A percentile compares a stretch with the other conserved stretches of the same genome.
phyloP scores from a whole-genome alignment of 2,888 invertebrate species.

The Brachypalpus laphriformis region DNA sequence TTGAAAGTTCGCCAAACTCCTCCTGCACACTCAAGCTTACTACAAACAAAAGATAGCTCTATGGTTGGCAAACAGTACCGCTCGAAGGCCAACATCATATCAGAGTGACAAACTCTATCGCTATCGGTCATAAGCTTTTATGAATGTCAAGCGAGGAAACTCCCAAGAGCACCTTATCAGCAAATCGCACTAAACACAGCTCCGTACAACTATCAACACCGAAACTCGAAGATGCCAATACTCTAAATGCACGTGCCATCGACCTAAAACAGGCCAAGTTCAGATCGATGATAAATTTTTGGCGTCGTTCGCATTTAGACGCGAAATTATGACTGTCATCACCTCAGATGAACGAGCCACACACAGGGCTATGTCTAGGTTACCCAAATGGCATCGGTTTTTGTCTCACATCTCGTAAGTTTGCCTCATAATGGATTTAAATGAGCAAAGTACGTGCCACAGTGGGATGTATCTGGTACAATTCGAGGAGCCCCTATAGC shows the following conservation, averaged over 20 bases:
- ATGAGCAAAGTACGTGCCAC: slow-evolving; percentile 35
- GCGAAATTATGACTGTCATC: slow-evolving; percentile 18
- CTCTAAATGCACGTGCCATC: slow-evolving; percentile 46
- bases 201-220: neutral
- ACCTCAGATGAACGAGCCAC: slow-evolving; percentile 40
- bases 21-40: neutral
- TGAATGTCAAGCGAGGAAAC: neutral
- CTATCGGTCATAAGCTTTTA: slow-evolving; percentile 1
- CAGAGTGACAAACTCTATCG: neutral
- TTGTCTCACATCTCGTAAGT: slow-evolving; percentile 33
- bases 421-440: slow-evolving; percentile 40
- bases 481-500: slow-evolving; percentile 33
- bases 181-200: neutral
- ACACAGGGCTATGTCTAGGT: slow-evolving; percentile 59
- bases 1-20: slow-evolving; percentile 25
- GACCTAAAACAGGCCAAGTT: slow-evolving; percentile 59
- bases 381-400: slow-evolving; percentile 23
- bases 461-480: slow-evolving; percentile 22
- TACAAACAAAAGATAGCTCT: neutral
- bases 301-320: slow-evolving; percentile 17
- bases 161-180: slow-evolving; percentile 20
- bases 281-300: slow-evolving; percentile 53
- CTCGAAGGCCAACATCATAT: neutral
- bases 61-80: neutral
- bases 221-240: slow-evolving; percentile 34